These are phyloP conservation scores for Chirona hameri DNA, from an alignment of 2,888 invertebrate genomes.

Conservation along the genomic window DNA sequence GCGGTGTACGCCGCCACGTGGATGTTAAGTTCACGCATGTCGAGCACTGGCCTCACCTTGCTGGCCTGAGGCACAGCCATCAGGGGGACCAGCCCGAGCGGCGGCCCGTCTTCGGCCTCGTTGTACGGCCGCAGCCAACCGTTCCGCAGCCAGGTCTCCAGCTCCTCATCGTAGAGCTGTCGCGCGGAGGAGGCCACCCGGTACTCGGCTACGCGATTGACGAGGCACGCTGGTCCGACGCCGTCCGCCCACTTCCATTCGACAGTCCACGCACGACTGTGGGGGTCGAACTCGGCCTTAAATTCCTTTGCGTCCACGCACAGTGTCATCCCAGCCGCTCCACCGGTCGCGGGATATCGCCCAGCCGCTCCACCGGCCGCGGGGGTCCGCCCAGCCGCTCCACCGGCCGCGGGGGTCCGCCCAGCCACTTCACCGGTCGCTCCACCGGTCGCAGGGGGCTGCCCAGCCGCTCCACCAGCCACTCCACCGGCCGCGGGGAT, in stretches of 20 bases:
- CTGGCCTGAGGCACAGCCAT: conserved; percentile 27
- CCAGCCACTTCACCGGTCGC: no score
- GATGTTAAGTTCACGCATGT: background rate
- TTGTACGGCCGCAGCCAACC: conserved; percentile 5
- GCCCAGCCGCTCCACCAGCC: background rate
- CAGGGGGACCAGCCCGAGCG: background rate
- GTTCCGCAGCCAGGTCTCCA: background rate
- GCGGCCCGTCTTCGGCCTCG: background rate
- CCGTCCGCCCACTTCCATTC: conserved; percentile 33
- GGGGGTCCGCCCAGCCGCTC: no score
- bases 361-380: no score
- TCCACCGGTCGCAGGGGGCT: no score
- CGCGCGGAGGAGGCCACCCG: background rate
- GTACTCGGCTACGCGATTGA: conserved; percentile 29
- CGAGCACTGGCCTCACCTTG: background rate
- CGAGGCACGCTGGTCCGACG: conserved; percentile 12
- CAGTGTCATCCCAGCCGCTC: no score
- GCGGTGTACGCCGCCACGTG: background rate
- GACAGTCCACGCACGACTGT: conserved; percentile 2
- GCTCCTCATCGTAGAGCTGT: background rate
- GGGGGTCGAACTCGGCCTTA: background rate
- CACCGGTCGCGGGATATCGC: no score
- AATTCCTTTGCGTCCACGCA: background rate
- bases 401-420: no score
- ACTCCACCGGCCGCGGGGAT: background rate